Evolutionary conservation across 2,888 invertebrate genomes (phyloP), one percentile per base, ranked within the genome.

Genomic region (Synanthedon vespiformis): DNA sequence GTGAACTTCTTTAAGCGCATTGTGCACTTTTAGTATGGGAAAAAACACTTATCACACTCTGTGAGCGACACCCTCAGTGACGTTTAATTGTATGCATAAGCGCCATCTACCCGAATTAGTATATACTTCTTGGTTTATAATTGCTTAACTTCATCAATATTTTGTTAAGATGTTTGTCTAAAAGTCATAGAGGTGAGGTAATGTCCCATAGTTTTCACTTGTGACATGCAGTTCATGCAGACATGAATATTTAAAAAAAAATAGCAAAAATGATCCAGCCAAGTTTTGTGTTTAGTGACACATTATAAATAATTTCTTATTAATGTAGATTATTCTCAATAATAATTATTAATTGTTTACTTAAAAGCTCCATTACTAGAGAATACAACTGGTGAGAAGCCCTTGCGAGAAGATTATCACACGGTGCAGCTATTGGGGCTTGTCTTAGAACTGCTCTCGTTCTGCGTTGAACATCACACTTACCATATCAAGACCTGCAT

Each of bases 381-480:
- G 56, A 98, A 98, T 79, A 98, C 98, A 40, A 92, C 92, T 13
- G 95, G 95, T 57, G 96, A 96, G 67, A 93, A 93, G 68, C 96
- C 96, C 4, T 92, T 93, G 58, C 94, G 93, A 74, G 99, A 99
- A 83, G 98, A 99, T 82, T 98, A 98, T 80, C 94, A 96, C 83
- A 97, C 97, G 53, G 98, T 98, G 62, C 98, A 99, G 88, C 89
- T 99, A 59, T 88, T 98, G 60, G 96, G 97, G 53, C 90, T 99
- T 62, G 97, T 99, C 58, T 87, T 99, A 67, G 99, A 99, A 80
- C 89, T 99, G 64, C 88, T 99, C 60, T 95, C 98, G 47, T 99
- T 99, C 88, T 99, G 99, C 87, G 97, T 99, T 51, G 99, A 99
- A 80, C 99, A 99, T 89, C 99, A 99, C 88, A 95, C 96, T 55